Evolutionary conservation across 1,140 invertebrate genomes (phyloP).

Genomic region (Armadillidium nasatum): DNA sequence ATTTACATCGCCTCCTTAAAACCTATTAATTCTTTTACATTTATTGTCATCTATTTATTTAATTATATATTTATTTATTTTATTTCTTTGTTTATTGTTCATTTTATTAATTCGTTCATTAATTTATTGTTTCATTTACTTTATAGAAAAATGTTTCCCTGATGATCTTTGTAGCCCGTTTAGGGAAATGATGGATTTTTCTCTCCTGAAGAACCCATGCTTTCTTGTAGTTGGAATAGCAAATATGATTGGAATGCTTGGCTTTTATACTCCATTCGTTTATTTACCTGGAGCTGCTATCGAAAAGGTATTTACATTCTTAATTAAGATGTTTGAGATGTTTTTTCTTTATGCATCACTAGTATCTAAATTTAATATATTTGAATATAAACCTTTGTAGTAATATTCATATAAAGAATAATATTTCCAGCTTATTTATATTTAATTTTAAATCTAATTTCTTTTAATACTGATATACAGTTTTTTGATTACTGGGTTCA

Average conservation of each 20-base stretch:
- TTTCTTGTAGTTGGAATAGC: conserved; percentile 90
- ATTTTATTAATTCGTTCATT: not conserved
- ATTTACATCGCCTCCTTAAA: too few species aligned
- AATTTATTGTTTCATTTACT: not conserved
- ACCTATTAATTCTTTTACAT: not conserved
- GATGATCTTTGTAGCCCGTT: conserved; percentile 71
- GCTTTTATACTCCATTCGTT: conserved; percentile 91
- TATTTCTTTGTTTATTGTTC: not conserved
- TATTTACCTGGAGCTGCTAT: conserved; percentile 81
- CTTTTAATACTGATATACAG: too few species aligned
- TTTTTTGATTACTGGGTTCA: too few species aligned
- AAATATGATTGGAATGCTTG: conserved; percentile 90
- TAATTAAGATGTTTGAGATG: too few species aligned
- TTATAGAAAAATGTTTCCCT: conserved; percentile 33
- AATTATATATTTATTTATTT: conserved; percentile 9
- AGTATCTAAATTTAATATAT: too few species aligned
- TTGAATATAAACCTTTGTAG: too few species aligned
- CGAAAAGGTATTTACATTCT: conserved; percentile 53
- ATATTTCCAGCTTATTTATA: too few species aligned
- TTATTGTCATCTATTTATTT: conserved; percentile 10
- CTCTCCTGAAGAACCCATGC: conserved; percentile 79
- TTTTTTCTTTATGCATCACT: too few species aligned
- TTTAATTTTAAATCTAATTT: too few species aligned
- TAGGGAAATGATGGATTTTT: conserved; percentile 89
- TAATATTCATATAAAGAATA: too few species aligned